Conservation (phyloP, 35 echinoderm and acorn worm species). For the Ophiothrix spiculata region DNA sequence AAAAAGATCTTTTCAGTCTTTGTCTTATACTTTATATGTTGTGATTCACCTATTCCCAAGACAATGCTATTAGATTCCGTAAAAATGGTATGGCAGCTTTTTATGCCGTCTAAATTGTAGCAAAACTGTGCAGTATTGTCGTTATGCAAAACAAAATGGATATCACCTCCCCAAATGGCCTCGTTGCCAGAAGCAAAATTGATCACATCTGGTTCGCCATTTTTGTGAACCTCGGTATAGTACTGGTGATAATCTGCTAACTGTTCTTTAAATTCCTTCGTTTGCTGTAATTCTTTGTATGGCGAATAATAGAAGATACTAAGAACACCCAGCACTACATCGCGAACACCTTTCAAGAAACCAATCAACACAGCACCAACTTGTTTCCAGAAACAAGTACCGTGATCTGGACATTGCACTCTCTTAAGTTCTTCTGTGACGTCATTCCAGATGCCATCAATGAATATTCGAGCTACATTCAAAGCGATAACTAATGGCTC, state of each 20-base stretch:
- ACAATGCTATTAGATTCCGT: neutral
- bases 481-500: neutral
- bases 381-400: constrained; percentile 9
- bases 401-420: neutral
- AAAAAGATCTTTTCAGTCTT: neutral
- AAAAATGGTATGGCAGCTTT: neutral
- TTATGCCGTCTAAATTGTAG: constrained; percentile 13
- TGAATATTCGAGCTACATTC: neutral
- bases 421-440: neutral
- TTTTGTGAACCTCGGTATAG: constrained; percentile 8
- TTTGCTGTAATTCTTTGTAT: constrained; percentile 7
- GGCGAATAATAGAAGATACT: constrained; percentile 12
- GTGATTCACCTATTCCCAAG: constrained; percentile 4
- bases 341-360: neutral
- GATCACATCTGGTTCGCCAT: constrained; percentile 11
- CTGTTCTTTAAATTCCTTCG: neutral
- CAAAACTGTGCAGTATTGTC: neutral
- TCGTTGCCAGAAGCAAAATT: neutral
- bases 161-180: neutral
- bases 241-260: neutral
- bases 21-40: constrained; percentile 14
- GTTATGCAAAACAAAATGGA: neutral
- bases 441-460: constrained; percentile 12
- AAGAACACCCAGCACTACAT: neutral
- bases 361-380: neutral